These are phyloP conservation scores for Drosophila quadrilineata DNA, from an alignment of 1,140 invertebrate genomes.

Conservation along the genomic window DNA sequence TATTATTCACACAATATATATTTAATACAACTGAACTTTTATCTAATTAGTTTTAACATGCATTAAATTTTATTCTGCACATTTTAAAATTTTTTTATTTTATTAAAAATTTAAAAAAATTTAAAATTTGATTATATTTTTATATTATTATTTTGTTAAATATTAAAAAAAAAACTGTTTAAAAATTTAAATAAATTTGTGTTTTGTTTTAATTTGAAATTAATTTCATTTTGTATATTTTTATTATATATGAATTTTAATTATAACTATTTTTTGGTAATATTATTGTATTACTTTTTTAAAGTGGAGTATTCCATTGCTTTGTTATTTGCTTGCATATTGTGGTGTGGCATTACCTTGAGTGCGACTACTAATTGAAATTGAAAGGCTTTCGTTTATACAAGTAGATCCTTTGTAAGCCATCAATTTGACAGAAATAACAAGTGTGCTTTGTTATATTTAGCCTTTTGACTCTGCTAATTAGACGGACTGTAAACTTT, in stretches of 20 bases:
- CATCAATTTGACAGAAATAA: conserved; percentile 6
- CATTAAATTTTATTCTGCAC: no score
- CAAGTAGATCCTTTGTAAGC: conserved; percentile 29
- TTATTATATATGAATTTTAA: background rate
- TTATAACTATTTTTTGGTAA: no score
- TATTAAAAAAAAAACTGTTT: no score
- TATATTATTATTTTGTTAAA: no score
- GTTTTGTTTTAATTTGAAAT: background rate
- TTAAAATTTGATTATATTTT: no score
- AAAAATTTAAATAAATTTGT: no score
- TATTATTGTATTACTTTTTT: background rate
- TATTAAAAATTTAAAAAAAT: no score
- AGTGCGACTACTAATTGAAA: conserved; percentile 56
- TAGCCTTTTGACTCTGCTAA: conserved; percentile 48
- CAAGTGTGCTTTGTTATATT: conserved; percentile 19
- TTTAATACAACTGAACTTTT: no score
- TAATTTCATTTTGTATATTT: background rate
- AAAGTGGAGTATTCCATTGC: background rate
- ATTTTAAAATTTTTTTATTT: no score
- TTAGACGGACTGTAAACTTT: conserved; percentile 30
- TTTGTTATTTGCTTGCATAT: background rate
- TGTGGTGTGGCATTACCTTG: conserved; percentile 13
- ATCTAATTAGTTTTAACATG: no score
- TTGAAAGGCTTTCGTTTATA: conserved; percentile 34
- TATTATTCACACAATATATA: no score